These are phyloP conservation scores for Apogon hyalosoma DNA, from an alignment of 2,797 vertebrate species.

Conservation along the genomic window DNA sequence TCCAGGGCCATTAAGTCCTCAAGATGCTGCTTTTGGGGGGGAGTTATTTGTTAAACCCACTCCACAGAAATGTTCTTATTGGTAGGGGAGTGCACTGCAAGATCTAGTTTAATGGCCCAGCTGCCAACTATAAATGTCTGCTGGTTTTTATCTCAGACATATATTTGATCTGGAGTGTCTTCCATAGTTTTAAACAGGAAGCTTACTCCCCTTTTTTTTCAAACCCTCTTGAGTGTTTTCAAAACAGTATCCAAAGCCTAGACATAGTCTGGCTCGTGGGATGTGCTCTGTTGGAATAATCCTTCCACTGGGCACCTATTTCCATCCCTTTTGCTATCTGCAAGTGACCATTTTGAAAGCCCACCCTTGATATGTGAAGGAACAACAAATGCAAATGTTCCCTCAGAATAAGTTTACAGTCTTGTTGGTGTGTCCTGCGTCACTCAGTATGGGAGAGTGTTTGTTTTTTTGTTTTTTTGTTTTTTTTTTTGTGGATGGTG, in stretches of 20 bases:
- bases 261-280: not conserved
- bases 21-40: constrained; percentile 59
- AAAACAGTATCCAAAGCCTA: constrained; percentile 10
- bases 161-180: constrained; percentile 66
- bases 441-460: too few relatives aligned
- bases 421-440: too few relatives aligned
- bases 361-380: too few relatives aligned
- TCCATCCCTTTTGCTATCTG: too few relatives aligned
- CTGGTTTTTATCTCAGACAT: constrained; percentile 65
- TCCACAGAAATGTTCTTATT: constrained; percentile 54
- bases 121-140: constrained; percentile 65
- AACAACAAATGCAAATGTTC: too few relatives aligned
- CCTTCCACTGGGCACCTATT: too few relatives aligned
- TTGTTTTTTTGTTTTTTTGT: too few relatives aligned
- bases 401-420: too few relatives aligned
- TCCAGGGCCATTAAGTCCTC: constrained; percentile 63
- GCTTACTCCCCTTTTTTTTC: constrained; percentile 16
- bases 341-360: too few relatives aligned
- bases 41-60: constrained; percentile 67
- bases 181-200: constrained; percentile 43
- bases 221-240: constrained; percentile 27
- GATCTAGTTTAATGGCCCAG: constrained; percentile 63
- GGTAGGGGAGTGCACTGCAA: constrained; percentile 45
- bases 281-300: too few relatives aligned
- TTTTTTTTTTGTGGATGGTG: too few relatives aligned